Percentiles rank a stretch among this genome's conserved stretches.
Conservation (phyloP, 2,797 vertebrate species). For the Typhlichthys subterraneus region DNA sequence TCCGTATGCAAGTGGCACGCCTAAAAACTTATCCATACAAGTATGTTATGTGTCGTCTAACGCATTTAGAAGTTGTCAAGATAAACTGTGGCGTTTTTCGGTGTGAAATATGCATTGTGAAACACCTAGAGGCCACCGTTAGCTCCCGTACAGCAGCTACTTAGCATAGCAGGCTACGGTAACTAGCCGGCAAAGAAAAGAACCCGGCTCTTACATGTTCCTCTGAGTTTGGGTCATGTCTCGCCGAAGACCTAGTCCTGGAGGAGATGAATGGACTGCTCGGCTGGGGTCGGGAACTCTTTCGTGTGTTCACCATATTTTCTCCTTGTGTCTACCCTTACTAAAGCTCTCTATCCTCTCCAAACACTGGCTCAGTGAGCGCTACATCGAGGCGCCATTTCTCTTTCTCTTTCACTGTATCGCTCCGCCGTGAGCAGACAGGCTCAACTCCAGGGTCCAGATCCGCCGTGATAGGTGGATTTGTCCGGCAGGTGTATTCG, state of each 20-base stretch:
- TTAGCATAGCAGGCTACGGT: constrained; percentile 52
- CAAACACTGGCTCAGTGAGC: constrained; percentile 76
- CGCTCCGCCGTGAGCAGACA: constrained; percentile 4
- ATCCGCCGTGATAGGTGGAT: constrained; percentile 17
- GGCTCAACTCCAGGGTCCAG: constrained; percentile 1
- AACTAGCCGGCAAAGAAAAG: constrained; percentile 64
- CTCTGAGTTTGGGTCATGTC: constrained; percentile 72
- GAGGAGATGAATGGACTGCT: constrained; percentile 78
- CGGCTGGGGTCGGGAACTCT: constrained; percentile 78
- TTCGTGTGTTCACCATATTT: constrained; percentile 94
- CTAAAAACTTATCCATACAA: background rate
- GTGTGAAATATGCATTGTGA: constrained; percentile 29
- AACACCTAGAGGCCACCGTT: constrained; percentile 65
- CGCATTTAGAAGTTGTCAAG: constrained; percentile 52
- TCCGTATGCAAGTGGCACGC: background rate
- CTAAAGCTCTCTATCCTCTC: constrained; percentile 68
- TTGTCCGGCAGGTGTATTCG: constrained; percentile 50
- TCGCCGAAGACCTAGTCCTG: constrained; percentile 81
- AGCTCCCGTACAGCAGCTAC: constrained; percentile 45
- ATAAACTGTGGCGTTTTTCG: background rate
- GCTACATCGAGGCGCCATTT: constrained; percentile 83
- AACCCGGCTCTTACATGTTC: constrained; percentile 79
- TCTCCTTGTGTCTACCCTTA: constrained; percentile 53
- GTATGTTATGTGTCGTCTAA: background rate
- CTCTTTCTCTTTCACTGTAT: constrained; percentile 58